These are phyloP conservation scores for Geotrypetes seraphini DNA, from an alignment of 2,797 vertebrate species.

Conservation along the genomic window DNA sequence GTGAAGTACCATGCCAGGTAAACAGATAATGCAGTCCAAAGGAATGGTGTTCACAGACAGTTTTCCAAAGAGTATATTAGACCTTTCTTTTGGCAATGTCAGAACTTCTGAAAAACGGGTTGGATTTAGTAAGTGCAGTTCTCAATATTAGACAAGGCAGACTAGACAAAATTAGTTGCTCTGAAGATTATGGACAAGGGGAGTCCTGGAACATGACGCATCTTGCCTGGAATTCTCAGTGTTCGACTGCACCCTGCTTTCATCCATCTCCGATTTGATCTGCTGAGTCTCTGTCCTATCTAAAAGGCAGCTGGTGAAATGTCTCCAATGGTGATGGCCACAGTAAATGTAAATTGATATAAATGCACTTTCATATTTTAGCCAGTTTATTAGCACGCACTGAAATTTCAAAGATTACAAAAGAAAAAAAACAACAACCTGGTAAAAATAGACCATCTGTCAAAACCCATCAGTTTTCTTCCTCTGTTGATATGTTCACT, in stretches of 20 bases:
- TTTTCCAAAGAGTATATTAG: no score
- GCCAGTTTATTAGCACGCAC: conserved; percentile 4
- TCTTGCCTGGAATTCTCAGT: background rate
- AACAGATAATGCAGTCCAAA: no score
- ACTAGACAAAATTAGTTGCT: no score
- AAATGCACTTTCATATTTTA: background rate
- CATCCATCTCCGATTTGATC: no score
- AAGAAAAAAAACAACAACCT: fast-evolving
- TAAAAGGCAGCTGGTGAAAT: background rate
- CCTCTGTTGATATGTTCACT: background rate
- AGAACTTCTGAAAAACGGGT: background rate
- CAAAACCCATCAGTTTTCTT: background rate
- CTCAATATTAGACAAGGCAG: no score
- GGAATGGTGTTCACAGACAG: no score
- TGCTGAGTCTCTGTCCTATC: fast-evolving
- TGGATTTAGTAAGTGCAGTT: conserved; percentile 23
- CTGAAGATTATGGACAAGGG: background rate
- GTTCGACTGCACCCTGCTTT: no score
- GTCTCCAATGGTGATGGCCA: fast-evolving
- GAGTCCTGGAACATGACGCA: fast-evolving
- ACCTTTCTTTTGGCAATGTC: no score
- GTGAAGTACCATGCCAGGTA: background rate
- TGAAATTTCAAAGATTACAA: background rate
- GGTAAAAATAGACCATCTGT: background rate
- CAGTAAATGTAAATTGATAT: no score